A percentile compares a stretch with the other conserved stretches of the same genome.
phyloP scores from a whole-genome alignment of 2,888 invertebrate genomes.

The Nomada flava region DNA sequence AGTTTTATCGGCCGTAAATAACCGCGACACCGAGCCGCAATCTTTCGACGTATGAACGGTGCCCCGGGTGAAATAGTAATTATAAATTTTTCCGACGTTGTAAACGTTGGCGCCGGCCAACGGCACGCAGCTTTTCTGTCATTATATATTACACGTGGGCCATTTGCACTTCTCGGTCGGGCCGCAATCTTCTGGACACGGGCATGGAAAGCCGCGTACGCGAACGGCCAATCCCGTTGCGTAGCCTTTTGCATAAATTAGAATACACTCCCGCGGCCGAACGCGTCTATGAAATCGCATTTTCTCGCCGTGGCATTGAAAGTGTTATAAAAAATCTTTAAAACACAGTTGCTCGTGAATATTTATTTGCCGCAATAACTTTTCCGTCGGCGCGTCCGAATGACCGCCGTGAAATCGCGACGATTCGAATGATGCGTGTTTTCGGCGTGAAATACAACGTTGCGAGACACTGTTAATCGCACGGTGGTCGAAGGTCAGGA shows the following conservation, averaged over 20 bases:
- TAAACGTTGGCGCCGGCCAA: conserved; percentile 46
- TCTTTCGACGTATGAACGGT: conserved; percentile 13
- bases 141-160: conserved; percentile 48
- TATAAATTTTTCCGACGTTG: conserved; percentile 46
- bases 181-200: conserved; percentile 53
- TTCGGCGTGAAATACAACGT: background rate
- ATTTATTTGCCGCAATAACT: conserved; percentile 35
- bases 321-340: conserved; percentile 17
- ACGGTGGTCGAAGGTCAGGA: background rate
- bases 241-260: conserved; percentile 57
- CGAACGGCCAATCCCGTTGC: conserved; percentile 54
- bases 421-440: background rate
- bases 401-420: background rate
- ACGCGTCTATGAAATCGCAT: conserved; percentile 41
- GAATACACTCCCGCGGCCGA: conserved; percentile 44
- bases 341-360: conserved; percentile 33
- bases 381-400: conserved; percentile 15
- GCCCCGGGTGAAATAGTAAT: conserved; percentile 50
- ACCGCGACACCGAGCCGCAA: conserved; percentile 33
- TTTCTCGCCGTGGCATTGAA: conserved; percentile 44
- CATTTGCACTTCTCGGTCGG: conserved; percentile 52
- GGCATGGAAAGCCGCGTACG: conserved; percentile 43
- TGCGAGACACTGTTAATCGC: conserved; percentile 1
- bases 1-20: conserved; percentile 50
- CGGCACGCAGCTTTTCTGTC: conserved; percentile 48